Conservation (phyloP, 1,140 invertebrate species). For the Dolichoris vasculosae region DNA sequence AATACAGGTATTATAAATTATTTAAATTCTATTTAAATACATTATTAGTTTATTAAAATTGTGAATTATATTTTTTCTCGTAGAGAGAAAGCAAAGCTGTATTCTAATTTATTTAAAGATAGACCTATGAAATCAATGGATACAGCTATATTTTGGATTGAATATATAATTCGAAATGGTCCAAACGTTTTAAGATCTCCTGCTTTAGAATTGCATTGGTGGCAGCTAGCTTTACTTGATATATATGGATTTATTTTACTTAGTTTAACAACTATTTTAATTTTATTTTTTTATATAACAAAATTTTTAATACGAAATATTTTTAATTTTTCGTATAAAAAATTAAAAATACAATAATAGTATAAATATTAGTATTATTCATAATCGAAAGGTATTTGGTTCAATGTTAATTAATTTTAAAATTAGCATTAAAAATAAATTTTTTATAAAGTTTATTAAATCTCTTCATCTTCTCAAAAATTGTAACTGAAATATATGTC, state of each 20-base stretch:
- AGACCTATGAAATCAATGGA: conserved; percentile 18
- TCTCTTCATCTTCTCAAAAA: no score
- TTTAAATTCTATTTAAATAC: not conserved
- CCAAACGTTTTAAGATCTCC: conserved; percentile 26
- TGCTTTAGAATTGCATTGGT: conserved; percentile 8
- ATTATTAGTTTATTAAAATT: not conserved
- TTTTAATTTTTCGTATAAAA: not conserved
- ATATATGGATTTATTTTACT: conserved; percentile 30
- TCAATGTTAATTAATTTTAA: no score
- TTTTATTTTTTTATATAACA: not conserved
- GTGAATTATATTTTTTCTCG: not conserved
- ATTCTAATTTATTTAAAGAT: conserved; percentile 9
- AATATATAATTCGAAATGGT: conserved; percentile 11
- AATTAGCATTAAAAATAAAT: no score
- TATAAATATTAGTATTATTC: no score
- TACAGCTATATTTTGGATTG: conserved; percentile 41
- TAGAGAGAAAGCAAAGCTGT: not conserved
- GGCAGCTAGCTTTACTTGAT: conserved; percentile 25
- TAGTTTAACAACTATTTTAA: not conserved
- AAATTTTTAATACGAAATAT: not conserved
- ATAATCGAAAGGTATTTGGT: no score
- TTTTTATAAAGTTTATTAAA: no score
- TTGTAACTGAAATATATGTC: no score
- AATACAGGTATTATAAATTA: conserved; percentile 37
- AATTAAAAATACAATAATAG: not conserved